phyloP scores from a whole-genome alignment of 2,797 vertebrate species.

The Rousettus madagascariensis region DNA sequence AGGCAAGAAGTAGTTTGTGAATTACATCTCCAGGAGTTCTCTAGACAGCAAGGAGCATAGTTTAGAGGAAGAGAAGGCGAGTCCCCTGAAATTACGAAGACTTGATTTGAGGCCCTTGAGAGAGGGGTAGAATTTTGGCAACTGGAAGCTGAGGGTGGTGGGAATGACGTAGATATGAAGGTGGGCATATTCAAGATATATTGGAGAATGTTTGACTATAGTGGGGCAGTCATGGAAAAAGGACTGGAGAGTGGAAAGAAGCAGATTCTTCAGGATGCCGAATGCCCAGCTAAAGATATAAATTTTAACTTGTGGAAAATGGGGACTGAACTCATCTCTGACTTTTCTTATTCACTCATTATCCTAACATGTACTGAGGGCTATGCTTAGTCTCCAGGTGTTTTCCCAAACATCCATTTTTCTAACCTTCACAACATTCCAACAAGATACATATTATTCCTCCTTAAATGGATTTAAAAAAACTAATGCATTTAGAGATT shows the following conservation, averaged over 20 bases:
- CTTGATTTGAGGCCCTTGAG: neutral
- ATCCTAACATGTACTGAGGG: slow-evolving; percentile 1
- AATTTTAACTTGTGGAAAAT: neutral
- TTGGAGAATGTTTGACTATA: neutral
- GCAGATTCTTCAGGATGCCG: neutral
- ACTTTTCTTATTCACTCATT: neutral
- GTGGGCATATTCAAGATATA: neutral
- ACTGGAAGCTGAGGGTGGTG: neutral
- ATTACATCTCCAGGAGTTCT: neutral
- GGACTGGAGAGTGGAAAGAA: neutral
- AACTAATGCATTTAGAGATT: neutral
- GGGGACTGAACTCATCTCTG: neutral
- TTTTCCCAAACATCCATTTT: neutral
- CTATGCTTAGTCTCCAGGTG: neutral
- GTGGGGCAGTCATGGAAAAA: neutral
- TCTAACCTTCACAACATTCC: neutral
- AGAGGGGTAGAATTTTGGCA: slow-evolving; percentile 39
- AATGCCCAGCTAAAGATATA: neutral
- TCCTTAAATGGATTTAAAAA: slow-evolving; percentile 31
- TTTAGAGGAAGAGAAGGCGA: neutral
- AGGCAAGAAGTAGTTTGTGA: neutral
- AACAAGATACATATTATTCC: neutral
- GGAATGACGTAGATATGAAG: neutral
- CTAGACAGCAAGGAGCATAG: neutral
- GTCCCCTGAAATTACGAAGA: neutral